Percentiles rank a stretch among this genome's conserved stretches.
Evolutionary conservation across 2,113 vertebrate genomes (phyloP).

Genomic region (Benthochromis sp.): DNA sequence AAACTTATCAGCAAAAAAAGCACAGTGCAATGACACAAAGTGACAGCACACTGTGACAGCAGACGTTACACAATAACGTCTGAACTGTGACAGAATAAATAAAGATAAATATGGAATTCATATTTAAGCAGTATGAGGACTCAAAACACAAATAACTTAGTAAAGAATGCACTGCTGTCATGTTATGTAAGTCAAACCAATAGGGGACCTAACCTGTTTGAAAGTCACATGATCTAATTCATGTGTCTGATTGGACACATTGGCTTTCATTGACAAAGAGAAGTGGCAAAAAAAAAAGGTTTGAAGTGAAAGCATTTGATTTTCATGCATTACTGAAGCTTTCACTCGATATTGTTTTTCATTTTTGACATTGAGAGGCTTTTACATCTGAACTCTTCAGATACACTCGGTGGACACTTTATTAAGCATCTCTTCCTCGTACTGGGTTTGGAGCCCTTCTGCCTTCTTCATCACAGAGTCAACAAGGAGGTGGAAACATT

Average conservation of each 20-base stretch:
- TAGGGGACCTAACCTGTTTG: background rate
- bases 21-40: background rate
- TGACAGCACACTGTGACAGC: background rate
- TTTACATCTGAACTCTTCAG: background rate
- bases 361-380: background rate
- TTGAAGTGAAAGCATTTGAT: background rate
- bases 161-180: background rate
- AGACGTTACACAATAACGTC: background rate
- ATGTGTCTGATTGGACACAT: background rate
- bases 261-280: background rate
- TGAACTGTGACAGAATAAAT: background rate
- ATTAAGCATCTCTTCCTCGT: accelerated
- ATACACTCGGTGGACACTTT: background rate
- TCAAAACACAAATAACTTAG: background rate
- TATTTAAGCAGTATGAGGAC: background rate
- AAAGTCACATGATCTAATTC: background rate
- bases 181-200: background rate
- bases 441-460: background rate
- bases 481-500: background rate
- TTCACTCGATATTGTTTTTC: background rate
- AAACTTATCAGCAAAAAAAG: background rate
- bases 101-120: background rate
- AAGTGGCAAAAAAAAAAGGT: background rate
- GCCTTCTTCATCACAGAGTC: background rate
- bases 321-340: background rate